Conservation (phyloP, 2,797 vertebrate species). For the Xenops minutus region DNA sequence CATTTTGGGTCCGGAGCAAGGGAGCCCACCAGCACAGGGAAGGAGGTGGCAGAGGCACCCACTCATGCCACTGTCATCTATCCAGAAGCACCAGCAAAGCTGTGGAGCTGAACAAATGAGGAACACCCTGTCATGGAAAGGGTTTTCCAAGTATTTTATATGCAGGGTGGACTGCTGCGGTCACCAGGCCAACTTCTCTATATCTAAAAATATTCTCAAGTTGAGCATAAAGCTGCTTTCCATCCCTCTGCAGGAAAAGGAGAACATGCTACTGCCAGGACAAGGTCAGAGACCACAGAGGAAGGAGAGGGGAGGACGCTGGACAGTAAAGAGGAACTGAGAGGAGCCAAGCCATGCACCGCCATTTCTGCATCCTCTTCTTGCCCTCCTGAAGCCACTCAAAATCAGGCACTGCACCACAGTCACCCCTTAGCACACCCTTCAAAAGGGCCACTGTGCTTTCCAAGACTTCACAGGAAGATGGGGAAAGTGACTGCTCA, state of each 20-base stretch:
- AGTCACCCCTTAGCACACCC: background rate
- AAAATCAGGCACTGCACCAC: fast-evolving
- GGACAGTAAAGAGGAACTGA: background rate
- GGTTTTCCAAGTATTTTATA: background rate
- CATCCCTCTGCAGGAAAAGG: slow-evolving; percentile 2
- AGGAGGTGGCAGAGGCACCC: background rate
- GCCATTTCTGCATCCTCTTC: background rate
- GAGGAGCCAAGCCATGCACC: background rate
- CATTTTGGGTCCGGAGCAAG: background rate
- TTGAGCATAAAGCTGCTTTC: slow-evolving; percentile 7
- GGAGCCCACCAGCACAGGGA: background rate
- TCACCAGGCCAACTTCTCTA: background rate
- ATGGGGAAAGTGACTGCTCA: background rate
- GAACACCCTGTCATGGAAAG: background rate
- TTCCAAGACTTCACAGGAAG: background rate
- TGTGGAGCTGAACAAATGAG: fast-evolving
- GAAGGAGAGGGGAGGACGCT: background rate
- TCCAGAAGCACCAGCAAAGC: background rate
- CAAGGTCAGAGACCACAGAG: slow-evolving; percentile 5
- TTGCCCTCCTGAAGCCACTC: background rate
- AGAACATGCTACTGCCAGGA: background rate
- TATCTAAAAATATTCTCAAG: slow-evolving; percentile 14
- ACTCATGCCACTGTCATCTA: background rate
- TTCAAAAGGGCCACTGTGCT: fast-evolving
- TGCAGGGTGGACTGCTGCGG: background rate